Evolutionary conservation across 2,113 vertebrate species (phyloP).

Genomic region (Psilopogon haemacephalus): DNA sequence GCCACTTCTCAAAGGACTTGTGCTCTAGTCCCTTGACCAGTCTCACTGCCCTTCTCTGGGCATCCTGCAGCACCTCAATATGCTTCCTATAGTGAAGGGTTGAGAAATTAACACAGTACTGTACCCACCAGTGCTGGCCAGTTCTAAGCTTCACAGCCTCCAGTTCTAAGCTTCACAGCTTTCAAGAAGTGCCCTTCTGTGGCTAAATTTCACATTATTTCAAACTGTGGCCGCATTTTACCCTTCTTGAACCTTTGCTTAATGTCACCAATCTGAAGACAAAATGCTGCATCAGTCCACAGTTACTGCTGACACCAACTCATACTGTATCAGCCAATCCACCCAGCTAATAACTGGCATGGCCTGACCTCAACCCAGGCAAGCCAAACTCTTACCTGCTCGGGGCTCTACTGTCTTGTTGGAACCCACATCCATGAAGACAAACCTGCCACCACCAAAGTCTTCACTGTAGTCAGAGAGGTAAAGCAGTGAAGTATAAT

Average conservation of each 20-base stretch:
- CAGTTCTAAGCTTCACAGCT: background rate
- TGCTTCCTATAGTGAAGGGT: no score
- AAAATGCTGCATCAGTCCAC: background rate
- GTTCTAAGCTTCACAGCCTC: background rate
- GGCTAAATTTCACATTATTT: background rate
- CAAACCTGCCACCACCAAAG: conserved; percentile 89
- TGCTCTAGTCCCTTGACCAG: no score
- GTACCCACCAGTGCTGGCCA: no score
- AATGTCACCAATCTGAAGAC: background rate
- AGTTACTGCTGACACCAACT: background rate
- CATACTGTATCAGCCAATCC: background rate
- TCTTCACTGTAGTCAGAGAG: conserved; percentile 90
- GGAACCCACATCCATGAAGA: conserved; percentile 88
- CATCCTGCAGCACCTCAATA: no score
- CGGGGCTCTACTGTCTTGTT: conserved; percentile 91
- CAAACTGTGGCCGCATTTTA: background rate
- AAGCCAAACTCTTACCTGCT: conserved; percentile 74
- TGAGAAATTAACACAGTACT: no score
- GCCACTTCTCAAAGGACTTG: no score
- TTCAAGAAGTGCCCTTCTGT: background rate
- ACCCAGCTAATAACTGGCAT: background rate
- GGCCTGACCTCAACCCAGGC: background rate
- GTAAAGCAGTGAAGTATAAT: conserved; percentile 94
- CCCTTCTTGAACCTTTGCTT: background rate
- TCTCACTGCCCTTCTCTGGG: no score